Percentiles rank a stretch among this genome's conserved stretches.
phyloP scores from a whole-genome alignment of 53 echinoderm and acorn worm species.

The Antedon mediterranea region DNA sequence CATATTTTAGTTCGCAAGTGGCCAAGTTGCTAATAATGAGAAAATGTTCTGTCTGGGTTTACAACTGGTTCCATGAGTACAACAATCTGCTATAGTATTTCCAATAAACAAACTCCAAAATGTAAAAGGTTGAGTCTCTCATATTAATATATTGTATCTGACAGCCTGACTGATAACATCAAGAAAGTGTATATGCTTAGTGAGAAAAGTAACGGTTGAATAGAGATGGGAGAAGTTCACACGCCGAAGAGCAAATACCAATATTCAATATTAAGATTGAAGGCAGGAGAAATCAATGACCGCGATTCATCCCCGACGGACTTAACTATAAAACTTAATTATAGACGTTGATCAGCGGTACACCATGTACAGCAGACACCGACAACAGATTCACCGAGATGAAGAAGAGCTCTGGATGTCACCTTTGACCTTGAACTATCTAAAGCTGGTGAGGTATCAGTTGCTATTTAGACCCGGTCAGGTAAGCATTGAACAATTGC shows the following conservation, averaged over 20 bases:
- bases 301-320: not conserved
- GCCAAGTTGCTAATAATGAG: not conserved
- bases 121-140: not conserved
- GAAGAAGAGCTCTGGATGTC: not conserved
- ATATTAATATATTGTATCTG: not conserved
- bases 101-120: not conserved
- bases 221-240: not conserved
- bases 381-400: no score
- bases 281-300: not conserved
- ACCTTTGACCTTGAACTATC: not conserved
- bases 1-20: not conserved
- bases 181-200: not conserved
- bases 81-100: not conserved
- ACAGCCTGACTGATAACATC: not conserved
- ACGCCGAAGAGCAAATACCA: not conserved
- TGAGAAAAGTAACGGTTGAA: not conserved
- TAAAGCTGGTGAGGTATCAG: not conserved
- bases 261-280: not conserved
- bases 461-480: not conserved
- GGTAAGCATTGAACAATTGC: not conserved
- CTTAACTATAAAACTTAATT: not conserved
- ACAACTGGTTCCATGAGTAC: not conserved
- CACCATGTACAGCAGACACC: no score
- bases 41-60: not conserved
- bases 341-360: not conserved